These are phyloP conservation scores for Oryzias celebensis DNA, from an alignment of 2,113 vertebrate genomes.

Conservation along the genomic window DNA sequence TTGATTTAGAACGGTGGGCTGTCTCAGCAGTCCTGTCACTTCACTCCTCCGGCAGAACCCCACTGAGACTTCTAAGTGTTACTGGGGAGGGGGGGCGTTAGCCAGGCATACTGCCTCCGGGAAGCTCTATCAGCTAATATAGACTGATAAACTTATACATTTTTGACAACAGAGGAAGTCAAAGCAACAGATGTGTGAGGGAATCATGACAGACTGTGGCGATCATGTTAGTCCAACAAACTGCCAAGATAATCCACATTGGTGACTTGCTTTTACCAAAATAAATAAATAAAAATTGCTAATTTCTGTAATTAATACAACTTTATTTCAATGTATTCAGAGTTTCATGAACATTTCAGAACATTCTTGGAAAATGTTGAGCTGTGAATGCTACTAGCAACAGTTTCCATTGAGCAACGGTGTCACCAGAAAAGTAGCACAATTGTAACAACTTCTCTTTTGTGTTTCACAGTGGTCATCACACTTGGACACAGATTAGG, in stretches of 20 bases:
- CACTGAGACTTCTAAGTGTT: slow-evolving; percentile 55
- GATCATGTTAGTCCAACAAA: too few species aligned
- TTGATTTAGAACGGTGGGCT: slow-evolving; percentile 22
- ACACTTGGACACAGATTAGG: not conserved
- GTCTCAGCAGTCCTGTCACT: slow-evolving; percentile 50
- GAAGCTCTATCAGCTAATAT: slow-evolving; percentile 76
- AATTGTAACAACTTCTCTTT: not conserved
- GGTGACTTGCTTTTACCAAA: too few species aligned
- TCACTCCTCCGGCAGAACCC: slow-evolving; percentile 45
- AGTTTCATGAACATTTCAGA: too few species aligned
- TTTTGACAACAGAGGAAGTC: slow-evolving; percentile 39
- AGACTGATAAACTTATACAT: slow-evolving; percentile 70
- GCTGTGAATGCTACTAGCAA: too few species aligned
- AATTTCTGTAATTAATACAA: too few species aligned
- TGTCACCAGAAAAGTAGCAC: not conserved
- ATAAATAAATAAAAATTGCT: too few species aligned
- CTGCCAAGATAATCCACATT: not conserved
- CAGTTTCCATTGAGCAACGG: not conserved
- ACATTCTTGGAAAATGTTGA: too few species aligned
- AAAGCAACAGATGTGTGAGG: slow-evolving; percentile 18
- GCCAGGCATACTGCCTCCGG: slow-evolving; percentile 66
- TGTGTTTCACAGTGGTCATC: not conserved
- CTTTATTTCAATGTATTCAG: too few species aligned
- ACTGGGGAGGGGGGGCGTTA: slow-evolving; percentile 43
- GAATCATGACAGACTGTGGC: too few species aligned